These are phyloP conservation scores for Digitonthophagus gazella DNA, from an alignment of 2,888 invertebrate genomes.

Conservation along the genomic window DNA sequence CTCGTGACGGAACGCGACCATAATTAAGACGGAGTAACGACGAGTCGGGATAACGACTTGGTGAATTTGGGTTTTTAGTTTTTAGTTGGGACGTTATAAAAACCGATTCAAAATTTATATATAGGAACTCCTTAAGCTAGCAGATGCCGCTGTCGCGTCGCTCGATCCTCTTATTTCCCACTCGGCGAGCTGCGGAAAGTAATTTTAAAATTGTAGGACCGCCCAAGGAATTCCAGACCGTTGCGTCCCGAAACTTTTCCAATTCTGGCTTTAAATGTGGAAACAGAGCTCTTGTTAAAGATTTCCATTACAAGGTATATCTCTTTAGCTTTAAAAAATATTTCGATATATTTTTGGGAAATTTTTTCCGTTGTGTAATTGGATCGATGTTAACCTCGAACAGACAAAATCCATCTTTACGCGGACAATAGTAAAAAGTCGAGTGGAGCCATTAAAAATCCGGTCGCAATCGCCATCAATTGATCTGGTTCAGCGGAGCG, in stretches of 20 bases:
- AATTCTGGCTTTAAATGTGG: not conserved
- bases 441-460: not conserved
- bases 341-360: not conserved
- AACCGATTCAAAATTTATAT: not conserved
- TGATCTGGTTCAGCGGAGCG: not conserved
- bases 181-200: not conserved
- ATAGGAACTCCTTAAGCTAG: not conserved
- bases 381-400: not conserved
- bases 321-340: not conserved
- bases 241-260: not conserved
- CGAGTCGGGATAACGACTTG: not conserved
- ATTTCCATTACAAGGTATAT: not conserved
- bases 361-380: not conserved
- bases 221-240: not conserved
- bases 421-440: not conserved
- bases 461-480: not conserved
- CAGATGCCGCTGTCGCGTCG: not conserved
- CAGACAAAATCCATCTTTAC: not conserved
- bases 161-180: not conserved
- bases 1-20: not conserved
- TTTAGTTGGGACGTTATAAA: not conserved
- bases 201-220: not conserved
- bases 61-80: not conserved
- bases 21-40: not conserved
- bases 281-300: not conserved